Conservation (phyloP, 1,140 invertebrate genomes). For the Brachionus plicatilis region DNA sequence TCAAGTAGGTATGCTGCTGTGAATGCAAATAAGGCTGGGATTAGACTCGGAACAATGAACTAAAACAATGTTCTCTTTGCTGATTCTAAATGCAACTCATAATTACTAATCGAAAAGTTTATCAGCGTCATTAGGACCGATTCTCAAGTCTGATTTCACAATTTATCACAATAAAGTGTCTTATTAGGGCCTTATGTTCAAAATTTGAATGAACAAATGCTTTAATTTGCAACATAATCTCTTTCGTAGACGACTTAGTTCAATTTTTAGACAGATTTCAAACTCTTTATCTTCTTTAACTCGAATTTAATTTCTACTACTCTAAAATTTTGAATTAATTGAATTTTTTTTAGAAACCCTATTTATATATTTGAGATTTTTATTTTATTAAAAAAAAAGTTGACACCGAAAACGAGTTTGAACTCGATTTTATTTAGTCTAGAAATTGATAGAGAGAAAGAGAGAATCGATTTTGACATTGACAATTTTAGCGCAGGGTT, state of each 20-base stretch:
- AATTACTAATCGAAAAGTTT: background rate
- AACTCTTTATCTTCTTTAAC: background rate
- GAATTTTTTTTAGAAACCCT: background rate
- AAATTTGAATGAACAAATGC: background rate
- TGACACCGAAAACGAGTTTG: background rate
- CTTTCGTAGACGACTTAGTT: background rate
- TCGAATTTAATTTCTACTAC: background rate
- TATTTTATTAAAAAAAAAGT: background rate
- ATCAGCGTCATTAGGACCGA: background rate
- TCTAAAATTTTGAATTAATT: background rate
- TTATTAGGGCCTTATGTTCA: too few species aligned
- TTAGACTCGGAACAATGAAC: background rate
- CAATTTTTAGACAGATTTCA: background rate
- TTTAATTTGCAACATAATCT: slow-evolving; percentile 30
- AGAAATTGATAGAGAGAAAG: background rate
- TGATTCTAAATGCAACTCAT: background rate
- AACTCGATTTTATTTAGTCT: background rate
- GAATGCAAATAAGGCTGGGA: slow-evolving; percentile 17
- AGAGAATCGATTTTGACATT: background rate
- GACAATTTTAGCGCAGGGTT: background rate
- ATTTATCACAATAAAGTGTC: background rate
- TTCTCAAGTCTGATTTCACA: slow-evolving; percentile 9
- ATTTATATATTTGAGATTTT: background rate
- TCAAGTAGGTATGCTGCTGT: slow-evolving; percentile 31
- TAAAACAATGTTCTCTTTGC: slow-evolving; percentile 17